These are phyloP conservation scores for Rotaria sp. DNA, from an alignment of 2,888 invertebrate species.

Conservation along the genomic window DNA sequence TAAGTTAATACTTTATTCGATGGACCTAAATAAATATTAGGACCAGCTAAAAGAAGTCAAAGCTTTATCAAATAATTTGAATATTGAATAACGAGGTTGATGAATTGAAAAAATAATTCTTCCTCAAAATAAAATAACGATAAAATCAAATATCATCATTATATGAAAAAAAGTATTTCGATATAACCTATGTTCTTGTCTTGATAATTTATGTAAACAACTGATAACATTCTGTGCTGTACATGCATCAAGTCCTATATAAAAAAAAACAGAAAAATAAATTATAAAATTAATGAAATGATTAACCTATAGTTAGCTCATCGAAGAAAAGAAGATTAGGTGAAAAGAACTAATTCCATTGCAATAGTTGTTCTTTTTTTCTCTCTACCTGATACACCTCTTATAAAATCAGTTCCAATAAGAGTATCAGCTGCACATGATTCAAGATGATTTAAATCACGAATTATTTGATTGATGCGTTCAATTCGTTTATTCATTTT, in stretches of 20 bases:
- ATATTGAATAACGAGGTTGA: not conserved
- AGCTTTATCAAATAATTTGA: constrained; percentile 47
- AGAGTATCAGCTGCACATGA: constrained; percentile 51
- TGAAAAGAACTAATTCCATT: constrained; percentile 55
- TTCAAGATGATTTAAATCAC: constrained; percentile 51
- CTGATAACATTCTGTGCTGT: constrained; percentile 54
- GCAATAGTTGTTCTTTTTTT: constrained; percentile 54
- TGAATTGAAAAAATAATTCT: constrained; percentile 54
- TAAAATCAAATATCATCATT: constrained; percentile 45
- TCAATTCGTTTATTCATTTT: constrained; percentile 43
- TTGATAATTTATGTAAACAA: constrained; percentile 43
- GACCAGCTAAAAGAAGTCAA: constrained; percentile 49
- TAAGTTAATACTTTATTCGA: constrained; percentile 33
- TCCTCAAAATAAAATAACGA: constrained; percentile 45
- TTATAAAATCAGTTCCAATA: constrained; percentile 54
- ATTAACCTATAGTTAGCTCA: constrained; percentile 52
- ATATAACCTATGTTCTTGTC: not conserved
- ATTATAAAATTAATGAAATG: not conserved
- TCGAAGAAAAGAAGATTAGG: constrained; percentile 55
- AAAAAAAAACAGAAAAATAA: not conserved
- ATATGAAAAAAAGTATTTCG: not conserved
- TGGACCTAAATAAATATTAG: constrained; percentile 51
- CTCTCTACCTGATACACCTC: constrained; percentile 55
- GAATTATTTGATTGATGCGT: constrained; percentile 48
- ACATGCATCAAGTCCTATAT: constrained; percentile 51